These are phyloP conservation scores for Allolobophora icterica DNA, from an alignment of 2,888 invertebrate genomes.

Conservation along the genomic window DNA sequence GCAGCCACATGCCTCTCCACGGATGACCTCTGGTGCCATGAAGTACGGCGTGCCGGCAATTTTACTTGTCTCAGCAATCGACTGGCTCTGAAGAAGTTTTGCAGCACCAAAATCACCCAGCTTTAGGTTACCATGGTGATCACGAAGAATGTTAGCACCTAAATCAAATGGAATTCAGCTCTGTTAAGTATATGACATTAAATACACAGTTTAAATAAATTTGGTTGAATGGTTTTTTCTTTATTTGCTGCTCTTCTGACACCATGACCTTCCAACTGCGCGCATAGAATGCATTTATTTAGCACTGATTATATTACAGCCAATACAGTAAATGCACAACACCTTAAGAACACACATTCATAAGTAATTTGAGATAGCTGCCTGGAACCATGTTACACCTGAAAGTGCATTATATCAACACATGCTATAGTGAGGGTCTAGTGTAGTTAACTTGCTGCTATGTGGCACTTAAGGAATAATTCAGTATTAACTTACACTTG, in stretches of 20 bases:
- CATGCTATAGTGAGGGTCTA: too few relatives aligned
- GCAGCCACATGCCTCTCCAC: constrained; percentile 63
- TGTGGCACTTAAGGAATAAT: background rate
- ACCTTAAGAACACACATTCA: too few relatives aligned
- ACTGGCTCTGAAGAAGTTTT: constrained; percentile 64
- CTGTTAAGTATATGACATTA: background rate
- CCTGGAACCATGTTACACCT: too few relatives aligned
- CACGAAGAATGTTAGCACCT: constrained; percentile 67
- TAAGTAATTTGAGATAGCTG: too few relatives aligned
- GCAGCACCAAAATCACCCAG: constrained; percentile 68
- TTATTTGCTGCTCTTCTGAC: too few relatives aligned
- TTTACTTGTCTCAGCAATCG: constrained; percentile 51
- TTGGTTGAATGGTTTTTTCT: too few relatives aligned
- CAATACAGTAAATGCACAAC: too few relatives aligned
- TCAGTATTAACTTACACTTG: constrained; percentile 57
- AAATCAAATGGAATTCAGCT: constrained; percentile 35
- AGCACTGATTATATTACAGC: too few relatives aligned
- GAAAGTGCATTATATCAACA: too few relatives aligned
- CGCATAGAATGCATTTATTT: too few relatives aligned
- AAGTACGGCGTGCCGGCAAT: constrained; percentile 65
- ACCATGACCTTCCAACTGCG: too few relatives aligned
- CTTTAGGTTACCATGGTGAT: constrained; percentile 66
- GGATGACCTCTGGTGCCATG: constrained; percentile 66
- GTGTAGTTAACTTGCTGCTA: background rate
- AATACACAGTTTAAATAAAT: background rate